Evolutionary conservation across 2,888 invertebrate species (phyloP).

Genomic region (Drosophila antonietae): DNA sequence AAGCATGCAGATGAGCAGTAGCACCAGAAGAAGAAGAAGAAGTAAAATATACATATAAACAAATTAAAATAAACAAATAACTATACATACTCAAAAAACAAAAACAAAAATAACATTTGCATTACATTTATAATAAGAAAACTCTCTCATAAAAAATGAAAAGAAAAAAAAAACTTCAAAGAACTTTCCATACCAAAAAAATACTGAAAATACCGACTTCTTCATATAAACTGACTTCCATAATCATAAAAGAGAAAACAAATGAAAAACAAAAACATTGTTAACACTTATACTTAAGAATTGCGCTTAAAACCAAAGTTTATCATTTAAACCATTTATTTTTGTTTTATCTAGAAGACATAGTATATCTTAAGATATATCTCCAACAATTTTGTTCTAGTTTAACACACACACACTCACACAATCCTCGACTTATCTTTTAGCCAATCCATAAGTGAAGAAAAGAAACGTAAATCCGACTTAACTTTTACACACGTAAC

Average conservation of each 20-base stretch:
- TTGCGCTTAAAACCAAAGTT: conserved; percentile 63
- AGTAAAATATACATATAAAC: conserved; percentile 47
- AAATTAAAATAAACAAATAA: conserved; percentile 20
- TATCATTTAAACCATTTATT: conserved; percentile 21
- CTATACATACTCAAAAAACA: conserved; percentile 68
- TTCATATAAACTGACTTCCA: conserved; percentile 74
- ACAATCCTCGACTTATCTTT: conserved; percentile 18
- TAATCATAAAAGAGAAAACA: conserved; percentile 61
- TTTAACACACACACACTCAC: conserved; percentile 16
- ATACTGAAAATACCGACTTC: conserved; percentile 64
- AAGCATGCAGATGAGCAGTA: background rate
- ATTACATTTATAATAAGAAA: conserved; percentile 38
- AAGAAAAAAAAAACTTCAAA: background rate
- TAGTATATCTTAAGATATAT: conserved; percentile 1
- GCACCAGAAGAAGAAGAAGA: conserved; percentile 36
- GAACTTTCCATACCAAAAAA: conserved; percentile 13
- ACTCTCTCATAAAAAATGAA: conserved; percentile 11
- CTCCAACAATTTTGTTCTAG: conserved; percentile 9
- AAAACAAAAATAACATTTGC: conserved; percentile 16
- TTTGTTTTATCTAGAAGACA: conserved; percentile 15
- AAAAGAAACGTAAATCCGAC: conserved; percentile 30
- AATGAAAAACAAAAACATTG: conserved; percentile 50
- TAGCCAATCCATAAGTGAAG: conserved; percentile 30
- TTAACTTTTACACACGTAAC: conserved; percentile 58
- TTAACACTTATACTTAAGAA: conserved; percentile 76